Conservation (phyloP, 1,140 invertebrate genomes). For the Nilaparvata lugens region DNA sequence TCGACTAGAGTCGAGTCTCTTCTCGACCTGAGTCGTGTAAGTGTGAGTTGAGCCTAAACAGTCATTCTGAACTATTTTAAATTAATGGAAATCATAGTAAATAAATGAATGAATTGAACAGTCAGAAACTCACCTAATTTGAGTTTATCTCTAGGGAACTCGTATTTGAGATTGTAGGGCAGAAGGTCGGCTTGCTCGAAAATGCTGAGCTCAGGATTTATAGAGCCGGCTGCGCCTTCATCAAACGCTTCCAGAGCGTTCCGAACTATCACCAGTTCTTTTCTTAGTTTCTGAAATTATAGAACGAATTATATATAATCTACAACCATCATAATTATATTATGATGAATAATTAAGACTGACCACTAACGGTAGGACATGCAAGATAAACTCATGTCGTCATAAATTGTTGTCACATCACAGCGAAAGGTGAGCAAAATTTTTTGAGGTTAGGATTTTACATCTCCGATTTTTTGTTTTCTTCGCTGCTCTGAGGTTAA, state of each 20-base stretch:
- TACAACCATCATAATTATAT: not conserved
- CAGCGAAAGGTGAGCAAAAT: slow-evolving; percentile 2
- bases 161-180: slow-evolving; percentile 79
- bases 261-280: slow-evolving; percentile 49
- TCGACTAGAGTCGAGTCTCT: too few relatives aligned
- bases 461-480: not conserved
- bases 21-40: too few relatives aligned
- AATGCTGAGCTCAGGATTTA: slow-evolving; percentile 81
- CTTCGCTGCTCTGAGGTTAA: too few relatives aligned
- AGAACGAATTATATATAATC: slow-evolving; percentile 15
- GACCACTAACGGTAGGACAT: slow-evolving; percentile 9
- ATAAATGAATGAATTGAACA: not conserved
- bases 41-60: too few relatives aligned
- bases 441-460: too few relatives aligned
- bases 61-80: too few relatives aligned
- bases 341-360: not conserved
- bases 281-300: slow-evolving; percentile 40
- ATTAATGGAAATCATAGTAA: too few relatives aligned
- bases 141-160: slow-evolving; percentile 78
- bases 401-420: slow-evolving; percentile 12
- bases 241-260: slow-evolving; percentile 66
- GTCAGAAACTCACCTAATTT: slow-evolving; percentile 55
- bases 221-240: slow-evolving; percentile 63
- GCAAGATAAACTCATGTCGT: slow-evolving; percentile 18
- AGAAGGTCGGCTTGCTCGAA: slow-evolving; percentile 86